A percentile compares a stretch with the other conserved stretches of the same genome.
phyloP scores from a whole-genome alignment of 2,797 vertebrate genomes.

The Muscicapa striata region DNA sequence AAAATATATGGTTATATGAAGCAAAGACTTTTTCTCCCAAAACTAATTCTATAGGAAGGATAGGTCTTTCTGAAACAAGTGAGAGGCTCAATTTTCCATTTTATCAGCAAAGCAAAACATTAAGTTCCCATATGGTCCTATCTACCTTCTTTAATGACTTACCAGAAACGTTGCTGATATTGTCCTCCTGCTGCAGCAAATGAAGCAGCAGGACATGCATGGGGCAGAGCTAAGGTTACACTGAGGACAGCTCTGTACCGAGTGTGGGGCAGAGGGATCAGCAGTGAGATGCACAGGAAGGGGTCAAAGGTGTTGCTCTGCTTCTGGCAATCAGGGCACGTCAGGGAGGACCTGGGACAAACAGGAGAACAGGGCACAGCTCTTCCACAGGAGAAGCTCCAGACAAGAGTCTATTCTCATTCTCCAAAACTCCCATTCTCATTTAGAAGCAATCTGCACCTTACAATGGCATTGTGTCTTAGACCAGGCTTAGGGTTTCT shows the following conservation, averaged over 20 bases:
- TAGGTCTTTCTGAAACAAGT: neutral
- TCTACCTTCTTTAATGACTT: neutral
- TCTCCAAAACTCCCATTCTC: neutral
- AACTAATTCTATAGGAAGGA: neutral
- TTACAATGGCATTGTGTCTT: neutral
- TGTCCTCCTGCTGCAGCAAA: neutral
- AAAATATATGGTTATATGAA: neutral
- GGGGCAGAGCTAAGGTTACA: rapidly evolving
- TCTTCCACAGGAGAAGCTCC: neutral
- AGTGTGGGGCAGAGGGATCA: slow-evolving; percentile 94
- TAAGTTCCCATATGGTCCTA: neutral
- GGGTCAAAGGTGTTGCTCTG: slow-evolving; percentile 99
- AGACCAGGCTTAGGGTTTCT: neutral
- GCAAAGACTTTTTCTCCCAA: neutral
- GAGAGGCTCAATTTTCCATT: neutral
- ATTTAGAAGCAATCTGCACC: neutral
- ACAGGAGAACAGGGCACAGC: neutral
- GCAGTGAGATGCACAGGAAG: slow-evolving; percentile 97
- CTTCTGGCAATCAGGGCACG: slow-evolving; percentile 98
- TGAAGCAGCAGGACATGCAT: rapidly evolving
- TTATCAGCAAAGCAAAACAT: neutral
- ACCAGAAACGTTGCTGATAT: neutral
- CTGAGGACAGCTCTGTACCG: slow-evolving; percentile 72
- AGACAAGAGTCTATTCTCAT: neutral
- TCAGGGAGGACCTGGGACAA: slow-evolving; percentile 90